Evolutionary conservation across 2,888 invertebrate species (phyloP).

Genomic region (Sympetrum striolatum): DNA sequence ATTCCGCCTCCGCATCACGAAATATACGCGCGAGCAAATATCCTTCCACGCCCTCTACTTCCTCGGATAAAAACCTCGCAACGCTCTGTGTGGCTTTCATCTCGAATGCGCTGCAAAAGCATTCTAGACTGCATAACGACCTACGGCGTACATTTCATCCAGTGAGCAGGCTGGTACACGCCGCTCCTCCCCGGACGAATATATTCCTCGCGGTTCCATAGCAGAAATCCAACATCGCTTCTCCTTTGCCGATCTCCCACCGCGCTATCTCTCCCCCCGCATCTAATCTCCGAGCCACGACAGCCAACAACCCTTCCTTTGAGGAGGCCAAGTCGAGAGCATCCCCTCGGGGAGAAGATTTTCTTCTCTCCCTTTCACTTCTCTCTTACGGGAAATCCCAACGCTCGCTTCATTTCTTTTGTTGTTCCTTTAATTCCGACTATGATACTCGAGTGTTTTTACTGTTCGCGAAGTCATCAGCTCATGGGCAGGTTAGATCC

Average conservation of each 20-base stretch:
- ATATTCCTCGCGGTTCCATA: neutral
- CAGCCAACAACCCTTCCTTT: conserved; percentile 1
- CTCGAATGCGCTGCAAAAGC: neutral
- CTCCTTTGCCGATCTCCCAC: conserved; percentile 5
- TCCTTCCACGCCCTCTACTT: neutral
- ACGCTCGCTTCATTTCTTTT: neutral
- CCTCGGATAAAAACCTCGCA: neutral
- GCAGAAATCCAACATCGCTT: neutral
- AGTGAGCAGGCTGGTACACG: neutral
- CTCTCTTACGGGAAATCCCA: neutral
- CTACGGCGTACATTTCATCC: neutral
- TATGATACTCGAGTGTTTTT: too few species aligned
- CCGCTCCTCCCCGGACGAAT: neutral
- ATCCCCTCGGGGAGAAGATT: neutral
- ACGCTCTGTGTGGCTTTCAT: neutral
- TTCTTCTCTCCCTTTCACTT: neutral
- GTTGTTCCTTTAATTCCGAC: neutral
- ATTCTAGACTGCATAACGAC: neutral
- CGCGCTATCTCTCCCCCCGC: conserved; percentile 1
- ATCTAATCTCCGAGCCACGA: conserved; percentile 15
- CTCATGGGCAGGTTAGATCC: too few species aligned
- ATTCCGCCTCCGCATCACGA: neutral
- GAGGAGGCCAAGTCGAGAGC: neutral
- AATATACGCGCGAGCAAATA: neutral
- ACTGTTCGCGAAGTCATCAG: too few species aligned